These are phyloP conservation scores for Tipula helvola DNA, from an alignment of 2,888 invertebrate genomes.

Conservation along the genomic window DNA sequence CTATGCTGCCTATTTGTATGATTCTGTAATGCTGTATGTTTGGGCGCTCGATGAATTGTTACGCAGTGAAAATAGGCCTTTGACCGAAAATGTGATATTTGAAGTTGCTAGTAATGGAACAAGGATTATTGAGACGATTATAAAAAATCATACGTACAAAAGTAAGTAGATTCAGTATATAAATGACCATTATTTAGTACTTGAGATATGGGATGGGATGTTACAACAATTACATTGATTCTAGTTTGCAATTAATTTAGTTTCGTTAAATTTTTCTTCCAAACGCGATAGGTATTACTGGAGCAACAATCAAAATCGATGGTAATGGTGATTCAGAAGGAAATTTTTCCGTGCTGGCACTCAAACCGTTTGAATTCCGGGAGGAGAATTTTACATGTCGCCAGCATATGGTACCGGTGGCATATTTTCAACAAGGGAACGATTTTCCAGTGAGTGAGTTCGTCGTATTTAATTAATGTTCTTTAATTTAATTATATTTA, in stretches of 20 bases:
- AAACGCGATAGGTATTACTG: conserved; percentile 67
- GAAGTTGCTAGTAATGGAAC: conserved; percentile 73
- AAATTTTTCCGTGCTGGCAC: conserved; percentile 87
- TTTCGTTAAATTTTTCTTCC: not conserved
- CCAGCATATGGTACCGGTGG: conserved; percentile 73
- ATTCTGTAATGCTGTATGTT: conserved; percentile 86
- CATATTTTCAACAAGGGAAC: conserved; percentile 62
- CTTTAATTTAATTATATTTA: conserved; percentile 8
- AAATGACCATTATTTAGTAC: not conserved
- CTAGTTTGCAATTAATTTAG: conserved; percentile 15
- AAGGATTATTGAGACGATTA: conserved; percentile 74
- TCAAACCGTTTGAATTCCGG: conserved; percentile 42
- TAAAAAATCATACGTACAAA: conserved; percentile 69
- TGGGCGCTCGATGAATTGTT: conserved; percentile 67
- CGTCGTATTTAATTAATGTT: conserved; percentile 14
- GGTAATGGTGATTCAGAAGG: conserved; percentile 91
- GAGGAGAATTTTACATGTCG: conserved; percentile 51
- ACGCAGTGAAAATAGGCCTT: conserved; percentile 38
- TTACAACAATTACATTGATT: conserved; percentile 9
- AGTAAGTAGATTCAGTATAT: conserved; percentile 50
- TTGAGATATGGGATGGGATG: not conserved
- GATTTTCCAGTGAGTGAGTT: conserved; percentile 66
- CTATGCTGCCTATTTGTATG: conserved; percentile 89
- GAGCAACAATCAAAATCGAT: conserved; percentile 85
- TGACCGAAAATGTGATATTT: conserved; percentile 50